Percentiles rank a stretch among this genome's conserved stretches.
Conservation (phyloP, 2,797 vertebrate species). For the Sebastes minor region DNA sequence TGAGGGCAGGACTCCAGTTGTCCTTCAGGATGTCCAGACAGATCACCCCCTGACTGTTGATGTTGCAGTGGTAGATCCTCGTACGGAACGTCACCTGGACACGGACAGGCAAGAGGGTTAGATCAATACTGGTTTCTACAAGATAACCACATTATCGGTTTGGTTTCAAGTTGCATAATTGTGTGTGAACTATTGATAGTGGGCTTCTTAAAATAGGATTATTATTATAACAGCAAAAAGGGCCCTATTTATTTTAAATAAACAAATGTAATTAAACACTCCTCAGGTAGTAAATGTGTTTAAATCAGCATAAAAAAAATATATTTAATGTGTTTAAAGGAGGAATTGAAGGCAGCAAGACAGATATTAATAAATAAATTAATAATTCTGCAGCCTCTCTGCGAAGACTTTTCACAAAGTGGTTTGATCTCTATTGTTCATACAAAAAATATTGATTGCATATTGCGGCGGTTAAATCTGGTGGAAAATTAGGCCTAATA, state of each 20-base stretch:
- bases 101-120: conserved; percentile 28
- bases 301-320: neutral
- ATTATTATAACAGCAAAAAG: neutral
- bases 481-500: neutral
- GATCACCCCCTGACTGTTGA: conserved; percentile 89
- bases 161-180: neutral
- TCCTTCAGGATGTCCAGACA: conserved; percentile 85
- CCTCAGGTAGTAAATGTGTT: neutral
- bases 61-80: conserved; percentile 87
- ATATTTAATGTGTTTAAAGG: neutral
- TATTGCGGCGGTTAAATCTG: neutral
- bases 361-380: neutral
- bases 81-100: conserved; percentile 80
- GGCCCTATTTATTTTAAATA: neutral
- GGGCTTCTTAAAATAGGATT: neutral
- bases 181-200: neutral
- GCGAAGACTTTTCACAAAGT: no score
- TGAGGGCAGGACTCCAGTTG: conserved; percentile 88
- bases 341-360: no score
- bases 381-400: neutral
- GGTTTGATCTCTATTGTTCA: no score
- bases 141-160: neutral
- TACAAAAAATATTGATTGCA: neutral
- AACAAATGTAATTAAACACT: neutral
- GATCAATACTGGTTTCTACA: neutral